Conservation (phyloP, 2,113 vertebrate genomes). For the Nestor notabilis region DNA sequence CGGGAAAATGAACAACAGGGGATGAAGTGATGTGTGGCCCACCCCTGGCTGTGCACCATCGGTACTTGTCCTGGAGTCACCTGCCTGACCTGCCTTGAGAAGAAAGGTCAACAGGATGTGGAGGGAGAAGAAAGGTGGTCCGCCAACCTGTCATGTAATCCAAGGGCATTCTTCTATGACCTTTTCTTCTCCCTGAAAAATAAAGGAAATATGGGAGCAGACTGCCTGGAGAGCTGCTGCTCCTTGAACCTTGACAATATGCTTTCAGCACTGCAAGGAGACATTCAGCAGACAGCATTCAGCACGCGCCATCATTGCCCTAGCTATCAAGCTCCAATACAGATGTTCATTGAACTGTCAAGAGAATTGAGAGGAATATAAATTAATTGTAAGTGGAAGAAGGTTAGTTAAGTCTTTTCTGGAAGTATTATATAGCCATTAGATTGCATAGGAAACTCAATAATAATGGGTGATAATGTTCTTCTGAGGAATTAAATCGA, state of each 20-base stretch:
- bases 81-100: background rate
- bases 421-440: background rate
- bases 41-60: background rate
- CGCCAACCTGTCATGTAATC: background rate
- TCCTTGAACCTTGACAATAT: background rate
- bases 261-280: background rate
- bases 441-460: slow-evolving; percentile 21
- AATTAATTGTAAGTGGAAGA: slow-evolving; percentile 39
- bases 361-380: background rate
- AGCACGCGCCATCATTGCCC: background rate
- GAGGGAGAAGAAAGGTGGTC: background rate
- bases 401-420: slow-evolving; percentile 51
- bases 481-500: slow-evolving; percentile 26
- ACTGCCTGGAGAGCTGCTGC: background rate
- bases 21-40: background rate
- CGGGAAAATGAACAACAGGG: background rate
- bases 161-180: background rate
- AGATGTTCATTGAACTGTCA: slow-evolving; percentile 18
- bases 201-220: background rate
- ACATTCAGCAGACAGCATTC: background rate
- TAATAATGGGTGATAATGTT: slow-evolving; percentile 27
- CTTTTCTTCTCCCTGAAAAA: background rate
- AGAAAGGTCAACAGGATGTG: background rate
- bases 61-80: background rate
- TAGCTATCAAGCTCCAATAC: background rate